Evolutionary conservation across 92 coral and sea anemone species (phyloP).

Genomic region (Porites cylindrica): DNA sequence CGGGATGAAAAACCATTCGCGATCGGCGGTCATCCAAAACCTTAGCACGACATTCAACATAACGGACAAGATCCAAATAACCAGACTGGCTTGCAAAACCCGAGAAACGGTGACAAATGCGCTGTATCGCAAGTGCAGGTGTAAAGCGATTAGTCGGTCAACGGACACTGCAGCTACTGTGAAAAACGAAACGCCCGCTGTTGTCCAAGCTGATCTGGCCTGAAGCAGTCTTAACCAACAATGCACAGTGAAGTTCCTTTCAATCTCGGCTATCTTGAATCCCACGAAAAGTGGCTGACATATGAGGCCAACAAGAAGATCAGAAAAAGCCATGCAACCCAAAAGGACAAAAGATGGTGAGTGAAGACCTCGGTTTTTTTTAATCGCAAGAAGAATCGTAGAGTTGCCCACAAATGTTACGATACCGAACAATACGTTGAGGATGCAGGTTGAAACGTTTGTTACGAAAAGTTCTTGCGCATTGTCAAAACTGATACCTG

Average conservation of each 20-base stretch:
- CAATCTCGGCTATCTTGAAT: conserved; percentile 36
- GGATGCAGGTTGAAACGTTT: neutral
- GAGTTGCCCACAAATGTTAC: conserved; percentile 19
- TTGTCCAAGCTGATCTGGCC: conserved; percentile 18
- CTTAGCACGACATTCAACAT: neutral
- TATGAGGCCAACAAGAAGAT: conserved; percentile 37
- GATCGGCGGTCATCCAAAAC: conserved; percentile 1
- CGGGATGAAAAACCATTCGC: neutral
- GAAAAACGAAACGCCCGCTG: conserved; percentile 38
- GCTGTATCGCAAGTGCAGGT: conserved; percentile 39
- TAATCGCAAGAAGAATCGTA: conserved; percentile 14
- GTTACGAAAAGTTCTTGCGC: neutral
- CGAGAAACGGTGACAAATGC: conserved; percentile 29
- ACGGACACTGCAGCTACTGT: conserved; percentile 29
- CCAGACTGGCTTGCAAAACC: neutral
- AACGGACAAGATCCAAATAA: conserved; percentile 15
- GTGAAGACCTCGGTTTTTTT: conserved; percentile 6
- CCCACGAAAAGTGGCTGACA: conserved; percentile 47
- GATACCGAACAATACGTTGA: conserved; percentile 30
- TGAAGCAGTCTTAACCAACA: conserved; percentile 29
- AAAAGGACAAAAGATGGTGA: conserved; percentile 48
- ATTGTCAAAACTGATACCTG: neutral
- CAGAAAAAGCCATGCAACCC: conserved; percentile 37
- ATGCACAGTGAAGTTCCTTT: neutral
- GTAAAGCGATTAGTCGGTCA: conserved; percentile 49